A percentile compares a stretch with the other conserved stretches of the same genome.
phyloP scores from a whole-genome alignment of 2,888 invertebrate species.

The Junonia oenone region DNA sequence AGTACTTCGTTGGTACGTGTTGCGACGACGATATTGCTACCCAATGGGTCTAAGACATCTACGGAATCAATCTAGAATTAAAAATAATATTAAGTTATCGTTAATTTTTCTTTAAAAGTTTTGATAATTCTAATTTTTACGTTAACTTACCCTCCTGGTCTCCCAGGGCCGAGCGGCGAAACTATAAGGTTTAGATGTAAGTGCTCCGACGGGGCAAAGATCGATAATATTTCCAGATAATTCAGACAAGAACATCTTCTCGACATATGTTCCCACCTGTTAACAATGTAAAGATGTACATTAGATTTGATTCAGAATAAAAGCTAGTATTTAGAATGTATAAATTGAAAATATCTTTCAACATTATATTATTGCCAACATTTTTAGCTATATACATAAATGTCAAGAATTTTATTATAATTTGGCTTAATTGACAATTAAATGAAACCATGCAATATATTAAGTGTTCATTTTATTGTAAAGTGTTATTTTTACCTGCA shows the following conservation, averaged over 20 bases:
- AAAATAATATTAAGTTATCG: too few relatives aligned
- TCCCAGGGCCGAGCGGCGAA: constrained; percentile 99
- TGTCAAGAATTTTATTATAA: too few relatives aligned
- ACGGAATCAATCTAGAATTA: constrained; percentile 86
- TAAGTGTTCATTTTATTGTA: background rate
- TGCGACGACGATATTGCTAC: constrained; percentile 97
- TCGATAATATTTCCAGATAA: constrained; percentile 99
- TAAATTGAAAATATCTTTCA: too few relatives aligned
- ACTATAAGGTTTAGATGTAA: constrained; percentile 98
- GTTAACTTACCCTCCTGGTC: constrained; percentile 86
- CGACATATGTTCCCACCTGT: constrained; percentile 98
- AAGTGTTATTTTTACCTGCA: constrained; percentile 91
- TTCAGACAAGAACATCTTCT: constrained; percentile 98
- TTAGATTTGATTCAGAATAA: too few relatives aligned
- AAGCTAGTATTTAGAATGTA: too few relatives aligned
- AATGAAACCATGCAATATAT: too few relatives aligned
- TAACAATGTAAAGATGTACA: constrained; percentile 22
- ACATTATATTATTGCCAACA: too few relatives aligned
- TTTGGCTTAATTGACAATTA: too few relatives aligned
- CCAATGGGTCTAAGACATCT: constrained; percentile 97
- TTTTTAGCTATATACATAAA: too few relatives aligned
- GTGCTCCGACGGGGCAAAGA: constrained; percentile 98
- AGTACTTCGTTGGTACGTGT: constrained; percentile 98
- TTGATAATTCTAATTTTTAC: too few relatives aligned
- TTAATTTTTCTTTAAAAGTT: too few relatives aligned